Percentiles rank a stretch among this genome's conserved stretches.
Evolutionary conservation across 2,113 vertebrate genomes (phyloP).

Genomic region (Heterochromis multidens): DNA sequence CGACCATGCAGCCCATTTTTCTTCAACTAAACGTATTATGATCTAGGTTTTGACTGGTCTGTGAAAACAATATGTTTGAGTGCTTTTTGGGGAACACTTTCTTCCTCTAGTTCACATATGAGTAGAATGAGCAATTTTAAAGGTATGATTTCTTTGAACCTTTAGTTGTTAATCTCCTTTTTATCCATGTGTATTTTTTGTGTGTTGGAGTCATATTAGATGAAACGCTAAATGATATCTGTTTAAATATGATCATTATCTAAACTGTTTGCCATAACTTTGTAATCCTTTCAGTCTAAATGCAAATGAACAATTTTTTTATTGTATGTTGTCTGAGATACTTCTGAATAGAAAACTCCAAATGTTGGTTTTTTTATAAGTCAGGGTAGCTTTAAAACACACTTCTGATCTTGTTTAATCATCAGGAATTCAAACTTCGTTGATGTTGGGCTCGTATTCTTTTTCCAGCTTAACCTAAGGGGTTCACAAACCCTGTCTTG

Average conservation of each 20-base stretch:
- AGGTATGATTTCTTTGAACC: too few species aligned
- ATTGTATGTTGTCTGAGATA: too few species aligned
- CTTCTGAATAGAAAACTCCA: neutral
- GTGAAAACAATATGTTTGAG: too few species aligned
- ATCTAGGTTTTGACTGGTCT: neutral
- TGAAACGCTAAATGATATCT: neutral
- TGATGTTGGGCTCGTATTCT: neutral
- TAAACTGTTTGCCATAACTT: neutral
- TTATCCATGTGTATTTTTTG: too few species aligned
- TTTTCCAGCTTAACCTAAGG: neutral
- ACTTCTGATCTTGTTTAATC: neutral
- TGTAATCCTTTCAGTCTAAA: neutral
- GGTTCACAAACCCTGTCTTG: neutral
- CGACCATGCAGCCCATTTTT: too few species aligned
- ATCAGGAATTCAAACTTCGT: neutral
- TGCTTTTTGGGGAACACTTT: neutral
- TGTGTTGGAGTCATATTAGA: too few species aligned
- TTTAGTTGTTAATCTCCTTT: too few species aligned
- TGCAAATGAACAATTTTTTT: neutral
- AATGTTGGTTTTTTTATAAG: neutral
- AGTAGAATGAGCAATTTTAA: too few species aligned
- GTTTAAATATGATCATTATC: neutral
- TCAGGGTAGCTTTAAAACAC: neutral
- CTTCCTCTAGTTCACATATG: too few species aligned
- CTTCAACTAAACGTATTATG: too few species aligned